A percentile compares a stretch with the other conserved stretches of the same genome.
phyloP scores from a whole-genome alignment of 92 coral and sea anemone species.

The Phenganax marumi region DNA sequence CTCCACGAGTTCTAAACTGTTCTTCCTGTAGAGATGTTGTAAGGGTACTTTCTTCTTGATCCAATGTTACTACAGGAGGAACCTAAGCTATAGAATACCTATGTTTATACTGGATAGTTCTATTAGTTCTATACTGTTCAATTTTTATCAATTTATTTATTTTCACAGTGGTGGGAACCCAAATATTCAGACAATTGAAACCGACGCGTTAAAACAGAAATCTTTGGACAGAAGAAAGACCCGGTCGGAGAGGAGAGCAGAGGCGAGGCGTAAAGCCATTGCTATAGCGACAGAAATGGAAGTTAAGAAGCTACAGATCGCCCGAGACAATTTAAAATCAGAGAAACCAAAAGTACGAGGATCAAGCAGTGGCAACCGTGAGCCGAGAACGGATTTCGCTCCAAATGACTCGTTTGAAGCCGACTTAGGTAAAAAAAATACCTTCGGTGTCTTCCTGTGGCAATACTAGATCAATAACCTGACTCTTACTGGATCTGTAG shows the following conservation, averaged over 20 bases:
- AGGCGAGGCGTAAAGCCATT: conserved; percentile 75
- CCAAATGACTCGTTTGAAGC: conserved; percentile 73
- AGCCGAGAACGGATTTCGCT: background rate
- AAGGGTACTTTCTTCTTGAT: no score
- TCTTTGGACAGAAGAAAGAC: conserved; percentile 63
- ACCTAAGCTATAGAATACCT: background rate
- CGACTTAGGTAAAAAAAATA: conserved; percentile 61
- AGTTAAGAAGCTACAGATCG: conserved; percentile 60
- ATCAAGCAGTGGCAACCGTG: background rate
- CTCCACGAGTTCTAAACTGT: conserved; percentile 4
- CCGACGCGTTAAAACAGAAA: conserved; percentile 68
- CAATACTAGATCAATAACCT: no score
- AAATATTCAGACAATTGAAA: conserved; percentile 74
- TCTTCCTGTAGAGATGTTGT: background rate
- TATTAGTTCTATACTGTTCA: background rate
- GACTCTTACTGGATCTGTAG: no score
- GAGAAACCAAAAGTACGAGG: conserved; percentile 16
- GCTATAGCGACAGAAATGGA: conserved; percentile 64
- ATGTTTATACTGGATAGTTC: background rate
- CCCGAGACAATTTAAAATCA: conserved; percentile 54
- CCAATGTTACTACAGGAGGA: background rate
- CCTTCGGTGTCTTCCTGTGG: no score
- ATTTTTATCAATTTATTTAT: background rate
- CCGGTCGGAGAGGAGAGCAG: conserved; percentile 60
- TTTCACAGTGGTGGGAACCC: conserved; percentile 88